These are phyloP conservation scores for Fringilla coelebs DNA, from an alignment of 2,797 vertebrate species.

Conservation along the genomic window DNA sequence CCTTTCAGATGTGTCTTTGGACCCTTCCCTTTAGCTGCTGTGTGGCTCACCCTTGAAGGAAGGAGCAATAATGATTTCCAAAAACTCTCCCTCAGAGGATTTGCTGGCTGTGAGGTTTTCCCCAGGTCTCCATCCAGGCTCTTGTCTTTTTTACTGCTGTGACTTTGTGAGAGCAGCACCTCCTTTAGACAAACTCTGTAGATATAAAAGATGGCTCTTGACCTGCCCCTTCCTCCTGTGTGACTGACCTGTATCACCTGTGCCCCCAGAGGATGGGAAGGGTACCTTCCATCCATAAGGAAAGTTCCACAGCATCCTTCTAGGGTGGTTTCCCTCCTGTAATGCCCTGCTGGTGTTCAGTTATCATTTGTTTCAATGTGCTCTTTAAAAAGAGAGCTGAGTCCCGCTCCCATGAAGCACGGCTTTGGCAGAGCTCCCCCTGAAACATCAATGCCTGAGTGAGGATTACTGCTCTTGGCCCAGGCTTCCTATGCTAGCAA, in stretches of 20 bases:
- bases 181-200: background rate
- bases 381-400: background rate
- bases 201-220: background rate
- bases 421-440: background rate
- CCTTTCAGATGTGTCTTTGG: background rate
- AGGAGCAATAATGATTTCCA: background rate
- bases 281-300: background rate
- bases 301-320: background rate
- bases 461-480: slow-evolving; percentile 5
- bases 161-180: background rate
- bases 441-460: background rate
- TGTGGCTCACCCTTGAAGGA: background rate
- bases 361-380: background rate
- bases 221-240: background rate
- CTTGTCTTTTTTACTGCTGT: background rate
- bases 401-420: background rate
- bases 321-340: background rate
- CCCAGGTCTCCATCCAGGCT: background rate
- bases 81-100: background rate
- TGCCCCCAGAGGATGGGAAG: background rate
- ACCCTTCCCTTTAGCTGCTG: background rate
- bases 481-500: background rate
- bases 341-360: background rate
- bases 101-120: background rate
- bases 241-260: background rate